Conservation (phyloP, 2,888 invertebrate genomes). For the Polydesmus complanatus region DNA sequence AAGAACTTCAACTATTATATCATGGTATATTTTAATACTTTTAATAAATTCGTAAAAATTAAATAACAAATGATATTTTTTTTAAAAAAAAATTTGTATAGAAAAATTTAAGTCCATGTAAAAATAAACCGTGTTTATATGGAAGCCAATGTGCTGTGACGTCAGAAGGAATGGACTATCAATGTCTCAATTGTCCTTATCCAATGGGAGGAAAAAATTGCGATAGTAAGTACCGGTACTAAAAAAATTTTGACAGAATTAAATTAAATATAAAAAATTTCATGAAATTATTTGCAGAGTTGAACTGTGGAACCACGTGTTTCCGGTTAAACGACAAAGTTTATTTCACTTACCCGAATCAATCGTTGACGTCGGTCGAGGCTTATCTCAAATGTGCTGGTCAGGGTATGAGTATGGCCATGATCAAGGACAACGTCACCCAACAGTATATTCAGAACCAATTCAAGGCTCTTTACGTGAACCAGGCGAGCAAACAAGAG, state of each 20-base stretch:
- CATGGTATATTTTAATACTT: background rate
- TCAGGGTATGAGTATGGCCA: background rate
- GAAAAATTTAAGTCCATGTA: background rate
- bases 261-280: background rate
- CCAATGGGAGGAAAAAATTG: background rate
- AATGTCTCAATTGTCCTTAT: background rate
- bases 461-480: background rate
- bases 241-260: background rate
- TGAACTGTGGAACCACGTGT: background rate
- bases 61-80: background rate
- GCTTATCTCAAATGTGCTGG: background rate
- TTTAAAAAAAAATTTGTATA: no score
- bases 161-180: background rate
- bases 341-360: background rate
- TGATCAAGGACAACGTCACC: background rate
- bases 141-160: background rate
- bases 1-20: background rate
- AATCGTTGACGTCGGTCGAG: background rate
- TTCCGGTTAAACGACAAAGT: background rate
- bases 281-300: background rate
- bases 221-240: background rate
- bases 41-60: no score
- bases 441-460: background rate
- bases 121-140: background rate
- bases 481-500: background rate